Evolutionary conservation across 1,140 invertebrate species (phyloP), one percentile per base, ranked within the genome.

Genomic region (Ostrea denselamellosa): DNA sequence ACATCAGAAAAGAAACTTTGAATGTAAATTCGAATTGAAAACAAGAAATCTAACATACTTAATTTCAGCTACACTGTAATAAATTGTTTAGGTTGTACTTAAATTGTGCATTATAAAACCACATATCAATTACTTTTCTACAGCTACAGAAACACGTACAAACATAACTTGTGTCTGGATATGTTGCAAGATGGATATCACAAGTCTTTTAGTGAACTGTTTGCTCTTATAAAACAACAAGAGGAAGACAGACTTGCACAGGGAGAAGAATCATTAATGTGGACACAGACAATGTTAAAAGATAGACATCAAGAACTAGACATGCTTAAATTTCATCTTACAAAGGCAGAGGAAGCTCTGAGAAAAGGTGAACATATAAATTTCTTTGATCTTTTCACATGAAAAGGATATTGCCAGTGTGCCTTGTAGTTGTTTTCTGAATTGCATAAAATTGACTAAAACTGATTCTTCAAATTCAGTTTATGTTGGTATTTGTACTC

Each of bases 141-240:
- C 90, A 95, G 94, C 53, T 95, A 91, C 87, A 91, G 94, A 82
- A 94, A 95, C 89, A 89, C 92, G 19, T 95, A 93, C 89, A 94
- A 93, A 91, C 94, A 95, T 90, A 94, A 92, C 77, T 88, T 95
- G 53, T 95, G 94, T 90, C 87, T 94, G 84, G 94, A 94, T 62
- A 94, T 95, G 93, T 89, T 95, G 86, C 90, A 92, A 89, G 93
- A 93, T 83, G 94, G 94, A 28, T 95, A 90, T 88, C 94, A 95
- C 87, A 86, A 92, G 82, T 93, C 93, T 51, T 95, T 94, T 87
- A 90, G 92, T 90, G 94, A 95, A 90, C 89, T 95, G 44, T 93
- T 94, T 91, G 92, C 92, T 68, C 90, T 95, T 22, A 93, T 95
- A 28, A 91, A 92, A 86, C 89, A 91, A 86, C 94, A 94, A 90